Base-by-base conservation (phyloP, 2,888 invertebrate species). In the Eupithecia inturbata region DNA sequence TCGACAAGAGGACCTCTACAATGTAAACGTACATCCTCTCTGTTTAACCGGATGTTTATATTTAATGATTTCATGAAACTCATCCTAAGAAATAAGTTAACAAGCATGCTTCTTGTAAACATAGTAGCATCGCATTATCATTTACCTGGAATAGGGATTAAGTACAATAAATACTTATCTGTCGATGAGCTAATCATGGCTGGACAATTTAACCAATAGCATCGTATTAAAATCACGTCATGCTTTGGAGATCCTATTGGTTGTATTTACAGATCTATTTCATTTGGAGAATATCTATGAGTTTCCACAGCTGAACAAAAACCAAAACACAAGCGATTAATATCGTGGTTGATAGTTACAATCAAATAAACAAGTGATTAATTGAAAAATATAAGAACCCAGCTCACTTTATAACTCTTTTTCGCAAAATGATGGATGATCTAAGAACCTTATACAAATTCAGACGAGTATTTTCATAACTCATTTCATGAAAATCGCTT, bases 51-150 rank as follows among this genome's bases (percentile, higher is more conserved):
- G 12, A 22, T 57, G 57, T 26, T 57, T 57, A 22, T 57, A 26
- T 26, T 57, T 57, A 57, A 57, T 57, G 14, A 26, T 57, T 57
- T 14, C 22, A 26, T 57, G 57, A 57, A 57, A 22, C 12, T 57
- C 57, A 12, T 57, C 57, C 57, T 57, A 1, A 12, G 14, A 36
- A n/a, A 45, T n/a, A 63, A 49, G 31, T 39, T 53, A 63, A 67
- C 63, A 68, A 31, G 60, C 19, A 64, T 36, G 26, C n/a, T 63
- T 41, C 39, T 74, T 45, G 62, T 74, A 68, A 67, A 70, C 72
- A n/a, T n/a, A 70, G 68, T 63, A 70, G 72, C 69, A 67, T 70
- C 69, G 69, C 67, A 62, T 75, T 72, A 75, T 53, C 36, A 28
- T 28, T 66, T 75, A 67, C 75, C 45, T 60, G 70, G 67, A 70